Evolutionary conservation across 2,113 vertebrate species (phyloP), one percentile per base, ranked within the genome.

Genomic region (Callocephalon fimbriatum): DNA sequence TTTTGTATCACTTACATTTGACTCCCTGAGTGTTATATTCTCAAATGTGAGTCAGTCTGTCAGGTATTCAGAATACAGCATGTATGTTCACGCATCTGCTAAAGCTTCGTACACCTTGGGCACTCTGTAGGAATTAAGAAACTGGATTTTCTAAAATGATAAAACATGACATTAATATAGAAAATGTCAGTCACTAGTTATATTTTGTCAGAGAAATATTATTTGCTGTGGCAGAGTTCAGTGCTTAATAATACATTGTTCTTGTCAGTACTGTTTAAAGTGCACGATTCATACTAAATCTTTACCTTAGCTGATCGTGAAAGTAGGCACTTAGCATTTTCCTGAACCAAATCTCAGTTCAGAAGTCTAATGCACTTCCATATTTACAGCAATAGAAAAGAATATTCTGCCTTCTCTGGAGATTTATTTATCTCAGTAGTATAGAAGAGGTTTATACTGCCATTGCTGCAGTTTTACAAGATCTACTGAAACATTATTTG

Each of bases 161-260:
- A 93, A 96, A 96, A 91, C 51, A 84, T 73, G 84, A 48, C 82
- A 65, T 82, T 90, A 86, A 84, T 71, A 58, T 76, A 92, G 77
- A 81, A 94, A 89, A 90, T 94, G 90, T 92, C 90, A 93, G 74
- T 93, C 75, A 78, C 62, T 95, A 71, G 86, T 90, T 97, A 95
- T 58, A 97, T 96, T 96, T 93, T 85, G 54, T 74, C 86, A 95
- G 66, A 93, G 95, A 96, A 94, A 91, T 88, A 87, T 93, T 97
- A 77, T 95, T 96, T 97, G 81, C 88, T 4, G 2, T 74, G 66
- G 56, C 70, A 87, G 83, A 67, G 95, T 90, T 95, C 87, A 95
- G 5, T 76, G 62, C 77, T 88, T 87, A 88, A 71, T 95, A 95
- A 91, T 95, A 74, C 54, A 66, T 65, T 89, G 38, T 88, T 95